Percentiles rank a stretch among this genome's conserved stretches.
These are phyloP conservation scores for Dusona sp. DNA, from an alignment of 2,888 invertebrate genomes.

Conservation along the genomic window DNA sequence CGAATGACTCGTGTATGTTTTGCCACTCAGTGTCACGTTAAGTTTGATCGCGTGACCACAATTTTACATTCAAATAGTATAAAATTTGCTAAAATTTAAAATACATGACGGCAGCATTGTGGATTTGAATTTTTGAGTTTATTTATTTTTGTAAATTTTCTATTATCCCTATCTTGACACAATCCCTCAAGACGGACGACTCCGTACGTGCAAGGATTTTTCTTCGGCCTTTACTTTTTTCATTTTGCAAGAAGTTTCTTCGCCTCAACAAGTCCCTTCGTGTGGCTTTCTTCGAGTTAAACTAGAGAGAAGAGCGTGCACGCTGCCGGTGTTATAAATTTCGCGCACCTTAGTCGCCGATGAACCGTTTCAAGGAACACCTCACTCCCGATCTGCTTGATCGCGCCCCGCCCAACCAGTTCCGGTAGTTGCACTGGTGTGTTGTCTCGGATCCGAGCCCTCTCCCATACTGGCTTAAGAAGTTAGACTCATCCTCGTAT, in stretches of 20 bases:
- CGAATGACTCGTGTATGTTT: neutral
- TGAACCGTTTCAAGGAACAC: constrained; percentile 29
- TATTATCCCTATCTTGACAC: too few species aligned
- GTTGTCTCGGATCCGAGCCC: neutral
- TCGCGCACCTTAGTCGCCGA: constrained; percentile 17
- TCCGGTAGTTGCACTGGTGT: constrained; percentile 12
- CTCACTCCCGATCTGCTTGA: constrained; percentile 19
- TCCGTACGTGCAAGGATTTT: neutral
- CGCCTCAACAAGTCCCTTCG: neutral
- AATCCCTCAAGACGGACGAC: too few species aligned
- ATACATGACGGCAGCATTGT: neutral
- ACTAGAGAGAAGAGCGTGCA: constrained; percentile 1
- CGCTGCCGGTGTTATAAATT: neutral
- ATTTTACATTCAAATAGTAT: neutral
- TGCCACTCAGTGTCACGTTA: neutral
- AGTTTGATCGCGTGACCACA: neutral
- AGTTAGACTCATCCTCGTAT: constrained; percentile 2
- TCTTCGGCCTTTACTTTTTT: neutral
- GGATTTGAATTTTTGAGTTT: neutral
- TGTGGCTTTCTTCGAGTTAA: neutral
- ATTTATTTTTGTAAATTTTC: neutral
- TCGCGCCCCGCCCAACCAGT: constrained; percentile 30
- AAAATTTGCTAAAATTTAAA: neutral
- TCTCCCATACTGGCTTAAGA: neutral
- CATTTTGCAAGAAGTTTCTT: neutral